Evolutionary conservation across 1,140 invertebrate species (phyloP).

Genomic region (Frieseomelitta varia): DNA sequence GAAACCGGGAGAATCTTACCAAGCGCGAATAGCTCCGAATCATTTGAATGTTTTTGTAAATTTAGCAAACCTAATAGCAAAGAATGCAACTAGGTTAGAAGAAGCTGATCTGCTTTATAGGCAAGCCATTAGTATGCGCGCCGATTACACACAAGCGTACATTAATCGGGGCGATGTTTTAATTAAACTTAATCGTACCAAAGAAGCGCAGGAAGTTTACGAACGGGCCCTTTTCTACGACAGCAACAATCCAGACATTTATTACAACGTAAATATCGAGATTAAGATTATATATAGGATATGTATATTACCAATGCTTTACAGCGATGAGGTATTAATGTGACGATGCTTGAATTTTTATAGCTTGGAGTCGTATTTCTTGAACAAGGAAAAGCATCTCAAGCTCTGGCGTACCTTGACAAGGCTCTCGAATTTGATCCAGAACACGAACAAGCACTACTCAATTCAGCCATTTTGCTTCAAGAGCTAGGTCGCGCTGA

Average conservation of each 20-base stretch:
- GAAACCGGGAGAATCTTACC: constrained; percentile 96
- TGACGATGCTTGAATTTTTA: constrained; percentile 61
- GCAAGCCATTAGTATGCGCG: constrained; percentile 97
- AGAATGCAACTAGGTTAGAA: constrained; percentile 94
- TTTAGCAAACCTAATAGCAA: constrained; percentile 96
- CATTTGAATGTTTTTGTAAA: constrained; percentile 98
- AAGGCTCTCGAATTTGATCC: constrained; percentile 96
- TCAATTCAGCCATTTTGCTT: constrained; percentile 97
- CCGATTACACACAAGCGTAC: constrained; percentile 98
- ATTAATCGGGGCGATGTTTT: constrained; percentile 98
- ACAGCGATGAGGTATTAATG: background rate
- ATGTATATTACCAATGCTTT: background rate
- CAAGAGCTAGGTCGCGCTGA: constrained; percentile 93
- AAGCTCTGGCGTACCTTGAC: constrained; percentile 95
- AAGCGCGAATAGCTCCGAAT: constrained; percentile 97
- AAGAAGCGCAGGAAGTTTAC: constrained; percentile 97
- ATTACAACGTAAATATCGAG: constrained; percentile 93
- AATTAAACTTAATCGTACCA: constrained; percentile 96
- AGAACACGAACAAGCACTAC: constrained; percentile 95
- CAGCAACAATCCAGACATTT: constrained; percentile 97
- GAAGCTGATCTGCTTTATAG: constrained; percentile 96
- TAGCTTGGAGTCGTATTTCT: constrained; percentile 96
- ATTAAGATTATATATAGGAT: background rate
- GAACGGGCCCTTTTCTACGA: constrained; percentile 96
- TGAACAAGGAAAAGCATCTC: constrained; percentile 94